Evolutionary conservation across 1,140 invertebrate genomes (phyloP), one percentile per base, ranked within the genome.

Genomic region (Yoshiicerus persimilis): DNA sequence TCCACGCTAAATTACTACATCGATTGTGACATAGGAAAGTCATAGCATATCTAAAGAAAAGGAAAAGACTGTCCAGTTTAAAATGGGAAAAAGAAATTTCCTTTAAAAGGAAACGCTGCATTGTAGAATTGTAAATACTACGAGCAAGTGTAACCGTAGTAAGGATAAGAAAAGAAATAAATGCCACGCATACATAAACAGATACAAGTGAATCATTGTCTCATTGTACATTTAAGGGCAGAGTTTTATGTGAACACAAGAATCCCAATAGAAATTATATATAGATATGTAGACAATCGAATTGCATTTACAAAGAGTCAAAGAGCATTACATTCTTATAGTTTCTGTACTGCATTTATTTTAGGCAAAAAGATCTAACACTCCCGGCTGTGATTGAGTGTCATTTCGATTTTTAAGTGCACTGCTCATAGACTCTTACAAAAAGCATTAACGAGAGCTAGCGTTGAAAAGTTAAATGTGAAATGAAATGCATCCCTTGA

Each of bases 361-460:
- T 80, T 80, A n/a, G 30, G 34, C 36, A 80, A 70, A 80, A 80
- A 80, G 34, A 34, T 38, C 75, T 38, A 34, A 80, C 75, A 80
- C 75, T 80, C 75, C 75, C 75, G 75, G 34, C 70, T 77, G 32
- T 77, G 13, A 36, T 80, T 80, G 75, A 38, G 75, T 34, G 75
- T 80, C 75, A 80, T 80, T 80, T 80, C 23, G 75, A 36, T n/a
- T 75, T 75, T 75, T 80, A n/a, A 80, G 75, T 80, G 75, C 30
- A 30, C 64, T 47, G 27, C 30, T 80, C 75, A 80, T 80, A 13
- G 70, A 11, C 70, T 27, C 32, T 36, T 36, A 23, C 75, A 80
- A 36, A 36, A 77, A n/a, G n/a, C 34, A 36, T 34, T n/a, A 36
- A 38, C 16, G 34, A 80, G 75, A 80, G 75, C 20, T 36, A 36